These are phyloP conservation scores for Melipona beecheii DNA, from an alignment of 2,888 invertebrate genomes.

Conservation along the genomic window DNA sequence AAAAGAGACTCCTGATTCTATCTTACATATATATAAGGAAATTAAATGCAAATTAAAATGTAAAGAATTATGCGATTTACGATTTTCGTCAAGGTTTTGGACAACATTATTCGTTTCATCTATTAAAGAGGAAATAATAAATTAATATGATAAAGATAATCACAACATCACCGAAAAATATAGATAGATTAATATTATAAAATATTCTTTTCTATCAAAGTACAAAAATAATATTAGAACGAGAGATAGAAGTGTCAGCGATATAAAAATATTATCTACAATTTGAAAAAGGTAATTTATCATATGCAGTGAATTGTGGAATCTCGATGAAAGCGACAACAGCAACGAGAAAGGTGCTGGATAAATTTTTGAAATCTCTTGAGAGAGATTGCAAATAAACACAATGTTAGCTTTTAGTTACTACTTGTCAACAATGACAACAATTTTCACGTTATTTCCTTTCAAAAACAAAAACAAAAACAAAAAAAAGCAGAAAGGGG, in stretches of 20 bases:
- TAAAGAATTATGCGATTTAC: not conserved
- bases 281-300: not conserved
- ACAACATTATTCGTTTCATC: not conserved
- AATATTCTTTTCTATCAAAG: not conserved
- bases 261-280: not conserved
- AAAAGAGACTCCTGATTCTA: not conserved
- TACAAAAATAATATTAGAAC: not conserved
- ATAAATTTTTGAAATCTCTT: too few species aligned
- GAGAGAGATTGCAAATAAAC: too few species aligned
- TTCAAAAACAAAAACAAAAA: not conserved
- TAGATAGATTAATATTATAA: not conserved
- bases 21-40: not conserved
- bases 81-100: not conserved
- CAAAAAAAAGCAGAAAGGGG: too few species aligned
- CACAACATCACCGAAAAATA: not conserved
- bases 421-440: not conserved
- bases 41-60: not conserved
- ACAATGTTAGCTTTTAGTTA: not conserved
- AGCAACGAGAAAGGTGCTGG: too few species aligned
- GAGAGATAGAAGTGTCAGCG: not conserved
- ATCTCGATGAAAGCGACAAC: too few species aligned
- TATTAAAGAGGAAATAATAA: not conserved
- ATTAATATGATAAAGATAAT: not conserved
- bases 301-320: too few species aligned
- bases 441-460: not conserved